Evolutionary conservation across 2,797 vertebrate genomes (phyloP).

Genomic region (Australoheros facetus): DNA sequence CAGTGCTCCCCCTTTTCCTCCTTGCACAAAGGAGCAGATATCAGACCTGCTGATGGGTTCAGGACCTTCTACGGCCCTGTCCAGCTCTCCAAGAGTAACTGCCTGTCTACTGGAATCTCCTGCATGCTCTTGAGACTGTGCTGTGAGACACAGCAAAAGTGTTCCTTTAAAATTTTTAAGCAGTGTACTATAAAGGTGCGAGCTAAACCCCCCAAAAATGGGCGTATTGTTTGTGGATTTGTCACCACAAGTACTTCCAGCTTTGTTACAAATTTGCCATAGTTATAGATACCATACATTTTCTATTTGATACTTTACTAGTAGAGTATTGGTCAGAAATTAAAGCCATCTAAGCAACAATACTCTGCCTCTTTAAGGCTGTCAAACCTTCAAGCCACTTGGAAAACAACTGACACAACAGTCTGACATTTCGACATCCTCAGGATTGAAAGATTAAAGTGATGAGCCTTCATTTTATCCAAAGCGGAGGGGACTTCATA

Average conservation of each 20-base stretch:
- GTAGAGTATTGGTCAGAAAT: background rate
- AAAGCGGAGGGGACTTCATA: constrained; percentile 68
- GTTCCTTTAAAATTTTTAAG: too few species aligned
- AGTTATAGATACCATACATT: background rate
- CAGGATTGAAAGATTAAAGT: constrained; percentile 70
- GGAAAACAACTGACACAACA: constrained; percentile 70
- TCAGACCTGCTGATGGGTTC: too few species aligned
- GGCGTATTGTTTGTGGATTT: background rate
- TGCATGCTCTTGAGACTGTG: too few species aligned
- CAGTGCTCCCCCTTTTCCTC: too few species aligned
- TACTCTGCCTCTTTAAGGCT: constrained; percentile 19
- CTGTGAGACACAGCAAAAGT: too few species aligned
- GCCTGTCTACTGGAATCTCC: too few species aligned
- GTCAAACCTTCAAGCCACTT: constrained; percentile 40
- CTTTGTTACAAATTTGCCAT: background rate
- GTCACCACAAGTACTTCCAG: background rate
- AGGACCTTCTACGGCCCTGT: too few species aligned
- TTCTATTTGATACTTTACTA: background rate
- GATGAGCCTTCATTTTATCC: constrained; percentile 70
- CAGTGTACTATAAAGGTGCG: too few species aligned
- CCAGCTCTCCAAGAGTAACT: too few species aligned
- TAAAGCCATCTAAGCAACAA: background rate
- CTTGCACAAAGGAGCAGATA: too few species aligned
- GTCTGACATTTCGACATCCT: constrained; percentile 64
- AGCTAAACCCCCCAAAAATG: too few species aligned